phyloP scores from a whole-genome alignment of 2,888 invertebrate species.

The Scaeva pyrastri region DNA sequence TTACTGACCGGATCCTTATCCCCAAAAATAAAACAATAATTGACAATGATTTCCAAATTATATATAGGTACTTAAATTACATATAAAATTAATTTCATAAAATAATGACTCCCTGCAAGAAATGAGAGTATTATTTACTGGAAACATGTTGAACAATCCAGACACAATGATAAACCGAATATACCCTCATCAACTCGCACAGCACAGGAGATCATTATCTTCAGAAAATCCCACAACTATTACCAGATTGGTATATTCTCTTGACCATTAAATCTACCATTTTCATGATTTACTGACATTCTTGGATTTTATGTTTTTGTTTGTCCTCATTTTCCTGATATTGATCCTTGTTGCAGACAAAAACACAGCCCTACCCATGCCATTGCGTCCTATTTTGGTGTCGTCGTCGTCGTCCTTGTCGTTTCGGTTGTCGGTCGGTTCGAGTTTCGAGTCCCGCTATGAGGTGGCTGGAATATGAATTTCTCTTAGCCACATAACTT shows the following conservation, averaged over 20 bases:
- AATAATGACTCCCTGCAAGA: neutral
- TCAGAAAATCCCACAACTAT: conserved; percentile 40
- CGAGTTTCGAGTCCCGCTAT: neutral
- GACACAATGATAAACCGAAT: conserved; percentile 24
- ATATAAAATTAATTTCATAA: conserved; percentile 25
- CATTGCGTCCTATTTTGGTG: conserved; percentile 1
- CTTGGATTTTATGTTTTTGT: conserved; percentile 31
- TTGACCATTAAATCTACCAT: conserved; percentile 39
- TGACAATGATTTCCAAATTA: conserved; percentile 9
- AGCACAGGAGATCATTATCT: conserved; percentile 32
- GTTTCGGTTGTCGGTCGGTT: too few species aligned
- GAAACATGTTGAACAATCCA: conserved; percentile 39
- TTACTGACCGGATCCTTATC: too few species aligned
- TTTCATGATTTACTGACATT: conserved; percentile 42
- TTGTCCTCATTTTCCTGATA: conserved; percentile 24
- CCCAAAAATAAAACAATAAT: conserved; percentile 1
- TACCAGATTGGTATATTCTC: conserved; percentile 40
- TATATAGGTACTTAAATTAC: neutral
- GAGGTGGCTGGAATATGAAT: conserved; percentile 15
- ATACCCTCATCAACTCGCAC: conserved; percentile 29
- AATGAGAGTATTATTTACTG: conserved; percentile 14
- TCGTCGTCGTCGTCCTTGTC: neutral
- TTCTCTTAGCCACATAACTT: conserved; percentile 36
- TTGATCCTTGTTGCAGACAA: conserved; percentile 13
- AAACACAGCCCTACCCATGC: neutral